Base-by-base conservation (phyloP, 2,888 invertebrate genomes). In the Patella ulyssiponensis region DNA sequence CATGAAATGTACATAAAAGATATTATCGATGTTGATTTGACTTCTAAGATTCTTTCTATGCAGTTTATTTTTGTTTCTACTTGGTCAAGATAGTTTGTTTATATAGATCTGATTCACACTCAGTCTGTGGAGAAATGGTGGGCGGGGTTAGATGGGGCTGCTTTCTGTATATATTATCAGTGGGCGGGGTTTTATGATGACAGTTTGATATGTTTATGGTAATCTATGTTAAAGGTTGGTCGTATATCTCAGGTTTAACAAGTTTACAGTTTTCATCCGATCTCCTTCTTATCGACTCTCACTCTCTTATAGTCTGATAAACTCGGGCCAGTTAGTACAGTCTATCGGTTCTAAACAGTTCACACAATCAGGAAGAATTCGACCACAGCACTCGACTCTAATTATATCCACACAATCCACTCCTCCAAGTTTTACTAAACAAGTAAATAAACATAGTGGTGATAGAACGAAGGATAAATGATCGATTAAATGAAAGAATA, bases 161-260 rank as follows among this genome's bases (percentile, higher is more conserved):
- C 14, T 64, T 64, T 23, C 14, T 64, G 64, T 64, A 64, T 64
- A 23, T 64, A 64, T 64, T 23, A 64, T 64, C 64, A 64, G 64
- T 12, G 15, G 64, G 64, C 64, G 64, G 20, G 64, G 64, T 64
- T 64, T 64, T 23, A 11, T 64, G 64, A 20, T 64, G 64, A 64
- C 64, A 64, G 64, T 64, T 64, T 64, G 64, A 20, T 23, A 23
- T 20, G 64, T 64, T 64, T 64, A 64, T 64, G 23, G 64, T 64
- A 64, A 9, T 23, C 11, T 12, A 64, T 64, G 64, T 64, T 64
- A 64, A 64, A 64, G 64, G 64, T 64, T 20, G 20, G 23, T 12
- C 4, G 64, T 23, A 20, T 64, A 64, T 64, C 64, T 64, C 23
- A 23, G 20, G 23, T 64, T 23, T 64, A 64, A 64, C 64, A 64